These are phyloP conservation scores for Magallana nippona DNA, from an alignment of 2,888 invertebrate species.

Conservation along the genomic window DNA sequence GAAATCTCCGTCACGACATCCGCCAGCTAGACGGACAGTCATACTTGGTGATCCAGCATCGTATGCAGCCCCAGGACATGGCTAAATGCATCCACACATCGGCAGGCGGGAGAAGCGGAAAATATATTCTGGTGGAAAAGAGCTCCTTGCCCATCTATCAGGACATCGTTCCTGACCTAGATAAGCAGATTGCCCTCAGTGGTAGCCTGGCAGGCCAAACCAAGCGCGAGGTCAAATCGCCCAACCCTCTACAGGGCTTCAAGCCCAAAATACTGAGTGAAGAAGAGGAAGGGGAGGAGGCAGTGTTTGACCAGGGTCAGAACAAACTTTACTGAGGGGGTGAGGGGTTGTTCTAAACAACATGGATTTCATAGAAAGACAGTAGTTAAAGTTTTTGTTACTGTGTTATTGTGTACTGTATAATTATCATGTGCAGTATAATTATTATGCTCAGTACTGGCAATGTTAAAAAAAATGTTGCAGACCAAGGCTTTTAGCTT, in stretches of 20 bases:
- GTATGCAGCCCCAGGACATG: slow-evolving; percentile 56
- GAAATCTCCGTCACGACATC: slow-evolving; percentile 54
- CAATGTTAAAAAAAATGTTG: too few species aligned
- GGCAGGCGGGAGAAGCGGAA: slow-evolving; percentile 55
- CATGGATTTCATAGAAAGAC: not conserved
- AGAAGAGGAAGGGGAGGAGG: not conserved
- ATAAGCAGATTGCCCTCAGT: slow-evolving; percentile 35
- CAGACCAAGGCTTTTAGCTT: too few species aligned
- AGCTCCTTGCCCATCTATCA: slow-evolving; percentile 57
- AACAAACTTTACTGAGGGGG: not conserved
- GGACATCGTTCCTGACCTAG: slow-evolving; percentile 51
- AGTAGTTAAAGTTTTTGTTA: too few species aligned
- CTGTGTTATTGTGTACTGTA: too few species aligned
- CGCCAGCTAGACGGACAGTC: slow-evolving; percentile 57
- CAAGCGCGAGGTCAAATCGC: not conserved
- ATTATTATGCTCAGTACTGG: too few species aligned
- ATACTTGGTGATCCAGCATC: slow-evolving; percentile 58
- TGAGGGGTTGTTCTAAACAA: not conserved
- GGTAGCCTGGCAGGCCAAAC: slow-evolving; percentile 25
- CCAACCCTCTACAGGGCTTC: not conserved
- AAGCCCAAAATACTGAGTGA: slow-evolving; percentile 3
- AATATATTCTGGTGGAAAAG: slow-evolving; percentile 57
- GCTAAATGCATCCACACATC: slow-evolving; percentile 32
- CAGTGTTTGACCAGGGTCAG: not conserved
- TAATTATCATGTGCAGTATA: too few species aligned